Evolutionary conservation across 2,888 invertebrate species (phyloP).

Genomic region (Ichneumon xanthorius): DNA sequence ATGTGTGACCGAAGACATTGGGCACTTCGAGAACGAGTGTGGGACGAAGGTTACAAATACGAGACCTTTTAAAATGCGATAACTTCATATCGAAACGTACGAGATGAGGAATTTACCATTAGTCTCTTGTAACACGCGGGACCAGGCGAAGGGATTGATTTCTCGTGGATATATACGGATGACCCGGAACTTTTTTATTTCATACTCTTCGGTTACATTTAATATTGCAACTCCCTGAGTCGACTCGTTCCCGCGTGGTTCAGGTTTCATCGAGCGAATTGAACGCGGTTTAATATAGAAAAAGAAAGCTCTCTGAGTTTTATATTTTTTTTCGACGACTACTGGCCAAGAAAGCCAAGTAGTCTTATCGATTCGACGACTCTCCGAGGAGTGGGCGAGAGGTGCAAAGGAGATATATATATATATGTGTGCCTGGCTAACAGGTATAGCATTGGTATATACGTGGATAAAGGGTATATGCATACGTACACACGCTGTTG

Average conservation of each 20-base stretch:
- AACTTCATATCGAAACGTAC: not conserved
- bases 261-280: not conserved
- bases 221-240: not conserved
- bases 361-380: slow-evolving; percentile 36
- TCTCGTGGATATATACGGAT: slow-evolving; percentile 23
- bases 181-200: not conserved
- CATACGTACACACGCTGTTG: slow-evolving; percentile 32
- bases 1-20: slow-evolving; percentile 7
- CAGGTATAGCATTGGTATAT: slow-evolving; percentile 40
- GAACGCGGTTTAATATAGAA: not conserved
- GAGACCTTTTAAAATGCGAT: slow-evolving; percentile 40
- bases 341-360: slow-evolving; percentile 35
- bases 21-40: not conserved
- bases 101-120: not conserved
- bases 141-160: slow-evolving; percentile 6
- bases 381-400: slow-evolving; percentile 37
- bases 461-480: not conserved
- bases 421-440: not conserved
- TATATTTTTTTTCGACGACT: slow-evolving; percentile 20
- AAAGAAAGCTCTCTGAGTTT: not conserved
- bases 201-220: not conserved
- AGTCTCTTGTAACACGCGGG: slow-evolving; percentile 9
- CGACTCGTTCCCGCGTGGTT: not conserved
- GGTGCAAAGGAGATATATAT: slow-evolving; percentile 17
- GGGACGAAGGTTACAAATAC: slow-evolving; percentile 28